A percentile compares a stretch with the other conserved stretches of the same genome.
Conservation (phyloP, 2,113 vertebrate genomes). For the Cnemophilus loriae region DNA sequence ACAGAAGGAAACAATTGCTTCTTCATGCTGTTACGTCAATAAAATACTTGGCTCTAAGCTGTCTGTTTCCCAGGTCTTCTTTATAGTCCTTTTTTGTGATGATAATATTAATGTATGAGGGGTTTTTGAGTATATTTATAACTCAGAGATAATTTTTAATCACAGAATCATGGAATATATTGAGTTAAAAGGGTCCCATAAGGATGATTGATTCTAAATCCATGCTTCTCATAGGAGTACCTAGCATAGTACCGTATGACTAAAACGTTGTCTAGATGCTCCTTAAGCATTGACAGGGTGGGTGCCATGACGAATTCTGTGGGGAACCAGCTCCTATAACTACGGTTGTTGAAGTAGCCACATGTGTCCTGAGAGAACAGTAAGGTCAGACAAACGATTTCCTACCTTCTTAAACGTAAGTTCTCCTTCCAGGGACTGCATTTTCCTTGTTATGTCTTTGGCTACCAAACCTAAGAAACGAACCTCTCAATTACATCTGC, state of each 20-base stretch:
- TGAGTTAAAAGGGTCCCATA: background rate
- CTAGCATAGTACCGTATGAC: fast-evolving
- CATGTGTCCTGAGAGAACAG: background rate
- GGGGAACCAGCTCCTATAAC: background rate
- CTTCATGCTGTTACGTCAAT: background rate
- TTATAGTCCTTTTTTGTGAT: background rate
- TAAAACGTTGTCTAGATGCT: background rate
- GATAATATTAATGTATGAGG: background rate
- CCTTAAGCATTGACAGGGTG: background rate
- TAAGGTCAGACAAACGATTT: background rate
- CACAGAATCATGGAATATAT: background rate
- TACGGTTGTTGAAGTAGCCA: background rate
- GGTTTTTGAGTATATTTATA: background rate
- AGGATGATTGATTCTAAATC: background rate
- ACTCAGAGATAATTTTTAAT: background rate
- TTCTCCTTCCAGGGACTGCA: background rate
- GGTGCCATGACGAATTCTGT: background rate
- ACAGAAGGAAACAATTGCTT: background rate
- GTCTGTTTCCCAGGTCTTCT: background rate
- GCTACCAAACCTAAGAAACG: background rate
- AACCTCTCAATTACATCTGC: background rate
- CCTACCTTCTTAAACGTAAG: background rate
- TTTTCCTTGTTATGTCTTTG: background rate
- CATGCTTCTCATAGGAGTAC: background rate
- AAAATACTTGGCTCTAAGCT: background rate